Evolutionary conservation across 2,113 vertebrate species (phyloP), one percentile per base, ranked within the genome.

Genomic region (Reinhardtius hippoglossoides): DNA sequence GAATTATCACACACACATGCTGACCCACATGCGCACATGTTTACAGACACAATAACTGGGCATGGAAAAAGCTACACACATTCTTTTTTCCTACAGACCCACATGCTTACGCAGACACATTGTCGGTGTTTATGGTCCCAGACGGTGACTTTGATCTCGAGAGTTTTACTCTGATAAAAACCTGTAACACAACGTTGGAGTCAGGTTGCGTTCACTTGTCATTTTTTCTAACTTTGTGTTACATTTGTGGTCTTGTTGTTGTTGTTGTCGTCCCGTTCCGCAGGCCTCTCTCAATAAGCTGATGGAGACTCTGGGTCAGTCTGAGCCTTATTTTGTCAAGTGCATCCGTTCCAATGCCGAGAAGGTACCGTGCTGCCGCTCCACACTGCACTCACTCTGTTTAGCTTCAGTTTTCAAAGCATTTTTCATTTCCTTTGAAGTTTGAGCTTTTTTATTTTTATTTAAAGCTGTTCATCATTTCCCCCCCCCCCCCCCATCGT

Each of bases 271-370:
- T 83, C 63, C 69, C 73, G 0, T 76, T 86, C 80, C 86, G 2
- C 75, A 99, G 98, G 96, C 96, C 1, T 99, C 98, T 0, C 96
- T 99, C 80, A 98, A 95, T 84, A 99, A 99, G 80, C 94, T 99
- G 78, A 99, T 99, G 98, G 98, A 99, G 91, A 99, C 98, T 26
- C 95, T 99, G 76, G 96, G 93, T 83, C 97, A 99, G 81, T 97
- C 98, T 80, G 97, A 99, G 91, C 98, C 98, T 0, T 99, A 98
- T 92, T 99, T 99, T 94, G 98, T 99, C 87, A 99, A 99, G 90
- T 99, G 98, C 83, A 99, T 99, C 90, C 96, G 98, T 61, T 99
- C 97, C 82, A 99, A 99, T 1, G 96, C 98, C 0, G 98, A 99
- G 67, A 99, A 99, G 98, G 98, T 99, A 94, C 76, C 65, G 57